These are phyloP conservation scores for Marisa cornuarietis DNA, from an alignment of 1,140 invertebrate species.

Conservation along the genomic window DNA sequence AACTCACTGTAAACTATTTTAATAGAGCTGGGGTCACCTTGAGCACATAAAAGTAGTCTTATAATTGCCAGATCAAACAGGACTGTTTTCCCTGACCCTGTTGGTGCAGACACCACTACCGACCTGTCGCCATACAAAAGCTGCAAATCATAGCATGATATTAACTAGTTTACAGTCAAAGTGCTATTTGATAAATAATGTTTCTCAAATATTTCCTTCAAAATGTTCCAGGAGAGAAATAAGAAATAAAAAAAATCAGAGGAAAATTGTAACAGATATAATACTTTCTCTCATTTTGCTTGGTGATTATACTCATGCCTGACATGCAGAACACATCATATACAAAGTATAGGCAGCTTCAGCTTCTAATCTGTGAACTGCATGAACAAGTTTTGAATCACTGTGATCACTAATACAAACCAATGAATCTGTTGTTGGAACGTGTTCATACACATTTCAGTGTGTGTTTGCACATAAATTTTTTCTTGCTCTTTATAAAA, in stretches of 20 bases:
- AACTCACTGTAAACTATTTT: slow-evolving; percentile 63
- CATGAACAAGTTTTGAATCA: too few species aligned
- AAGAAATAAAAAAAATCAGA: too few species aligned
- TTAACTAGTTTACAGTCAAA: background rate
- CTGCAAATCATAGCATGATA: slow-evolving; percentile 38
- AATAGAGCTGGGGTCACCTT: slow-evolving; percentile 28
- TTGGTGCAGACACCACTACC: slow-evolving; percentile 80
- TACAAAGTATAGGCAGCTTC: too few species aligned
- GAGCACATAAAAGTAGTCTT: slow-evolving; percentile 64
- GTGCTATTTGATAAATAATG: background rate
- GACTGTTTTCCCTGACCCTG: slow-evolving; percentile 84
- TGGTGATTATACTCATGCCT: too few species aligned
- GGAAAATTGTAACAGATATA: too few species aligned
- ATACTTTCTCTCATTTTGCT: too few species aligned
- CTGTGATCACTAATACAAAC: too few species aligned
- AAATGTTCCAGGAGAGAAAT: too few species aligned
- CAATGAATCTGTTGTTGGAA: background rate
- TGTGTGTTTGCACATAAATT: background rate
- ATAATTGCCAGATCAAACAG: slow-evolving; percentile 84
- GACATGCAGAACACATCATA: too few species aligned
- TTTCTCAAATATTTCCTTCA: too few species aligned
- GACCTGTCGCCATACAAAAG: slow-evolving; percentile 73
- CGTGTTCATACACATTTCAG: background rate
- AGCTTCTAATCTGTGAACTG: too few species aligned
- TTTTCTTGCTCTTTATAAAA: background rate